Evolutionary conservation across 2,888 invertebrate genomes (phyloP), one percentile per base, ranked within the genome.

Genomic region (Branchipolynoe longqiensis): DNA sequence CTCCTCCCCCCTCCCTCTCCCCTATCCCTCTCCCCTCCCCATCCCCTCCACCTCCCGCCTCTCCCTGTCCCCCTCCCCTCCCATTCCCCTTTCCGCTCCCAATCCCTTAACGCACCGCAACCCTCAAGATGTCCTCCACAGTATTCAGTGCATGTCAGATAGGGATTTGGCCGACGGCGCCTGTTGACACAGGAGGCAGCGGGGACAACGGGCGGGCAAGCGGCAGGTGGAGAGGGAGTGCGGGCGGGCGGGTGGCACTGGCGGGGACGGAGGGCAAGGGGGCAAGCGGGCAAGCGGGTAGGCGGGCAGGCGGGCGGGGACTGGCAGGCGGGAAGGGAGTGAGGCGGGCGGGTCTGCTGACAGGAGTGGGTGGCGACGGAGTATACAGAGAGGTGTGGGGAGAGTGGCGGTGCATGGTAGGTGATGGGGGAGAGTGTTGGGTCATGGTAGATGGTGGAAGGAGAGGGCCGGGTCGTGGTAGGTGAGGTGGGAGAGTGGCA

Each of bases 71-170:
- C 8, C 48, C 48, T 12, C 48, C 48, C 48, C 48, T 18, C 48
- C 8, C 48, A 8, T 12, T 18, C 48, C 48, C 18, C 48, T 48
- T 8, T 18, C 48, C 48, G 8, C 48, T 12, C 48, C 48, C 48
- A 48, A 8, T 48, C 48, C 48, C 48, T 48, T n/a, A n/a, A n/a
- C 48, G 8, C 48, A 48, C 48, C 48, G 18, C 48, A 12, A 8
- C 48, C n/a, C n/a, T n/a, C n/a, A n/a, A n/a, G n/a, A n/a, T 48
- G 48, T 18, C 48, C 48, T 12, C 48, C 48, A 48, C 48, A 62
- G 62, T 25, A 4, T 31, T 28, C 12, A 28, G 62, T 62, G 62
- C 62, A 62, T 62, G 62, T 62, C 62, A 62, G 62, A 62, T 62
- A 4, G 31, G 1, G 25, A 28, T 31, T 14, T 31, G 1, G 3